phyloP scores from a whole-genome alignment of 2,888 invertebrate genomes.

The Agrenia bidenticulata region DNA sequence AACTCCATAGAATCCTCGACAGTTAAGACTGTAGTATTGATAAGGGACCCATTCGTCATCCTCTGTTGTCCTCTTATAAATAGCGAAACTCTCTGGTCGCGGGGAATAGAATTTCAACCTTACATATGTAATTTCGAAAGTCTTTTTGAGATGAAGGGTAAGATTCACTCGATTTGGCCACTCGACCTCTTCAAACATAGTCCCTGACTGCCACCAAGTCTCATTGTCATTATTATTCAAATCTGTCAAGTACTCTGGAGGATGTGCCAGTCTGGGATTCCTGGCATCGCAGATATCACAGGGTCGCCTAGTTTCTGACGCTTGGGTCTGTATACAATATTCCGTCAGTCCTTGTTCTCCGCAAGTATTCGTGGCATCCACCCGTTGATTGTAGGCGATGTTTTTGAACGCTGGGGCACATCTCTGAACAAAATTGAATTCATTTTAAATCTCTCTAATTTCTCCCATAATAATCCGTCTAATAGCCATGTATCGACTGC shows the following conservation, averaged over 20 bases:
- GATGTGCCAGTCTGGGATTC: constrained; percentile 64
- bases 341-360: constrained; percentile 76
- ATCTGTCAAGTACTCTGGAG: constrained; percentile 81
- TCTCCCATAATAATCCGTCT: too few relatives aligned
- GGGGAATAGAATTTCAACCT: constrained; percentile 91
- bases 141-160: constrained; percentile 84
- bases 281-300: constrained; percentile 73
- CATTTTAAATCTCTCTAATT: too few relatives aligned
- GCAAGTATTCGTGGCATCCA: constrained; percentile 95
- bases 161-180: constrained; percentile 90
- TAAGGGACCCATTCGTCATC: constrained; percentile 83
- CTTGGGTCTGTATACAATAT: constrained; percentile 91
- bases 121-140: constrained; percentile 96
- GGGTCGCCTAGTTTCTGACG: constrained; percentile 66
- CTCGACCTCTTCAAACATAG: constrained; percentile 91
- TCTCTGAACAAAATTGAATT: constrained; percentile 65
- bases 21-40: constrained; percentile 90
- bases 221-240: constrained; percentile 84
- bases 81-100: constrained; percentile 94
- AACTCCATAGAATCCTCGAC: constrained; percentile 84
- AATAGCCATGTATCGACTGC: too few relatives aligned
- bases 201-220: constrained; percentile 98
- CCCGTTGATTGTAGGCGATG: constrained; percentile 84
- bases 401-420: constrained; percentile 97
- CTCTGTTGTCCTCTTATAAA: constrained; percentile 80